Evolutionary conservation across 2,888 invertebrate species (phyloP).

Genomic region (Nomada fabriciana): DNA sequence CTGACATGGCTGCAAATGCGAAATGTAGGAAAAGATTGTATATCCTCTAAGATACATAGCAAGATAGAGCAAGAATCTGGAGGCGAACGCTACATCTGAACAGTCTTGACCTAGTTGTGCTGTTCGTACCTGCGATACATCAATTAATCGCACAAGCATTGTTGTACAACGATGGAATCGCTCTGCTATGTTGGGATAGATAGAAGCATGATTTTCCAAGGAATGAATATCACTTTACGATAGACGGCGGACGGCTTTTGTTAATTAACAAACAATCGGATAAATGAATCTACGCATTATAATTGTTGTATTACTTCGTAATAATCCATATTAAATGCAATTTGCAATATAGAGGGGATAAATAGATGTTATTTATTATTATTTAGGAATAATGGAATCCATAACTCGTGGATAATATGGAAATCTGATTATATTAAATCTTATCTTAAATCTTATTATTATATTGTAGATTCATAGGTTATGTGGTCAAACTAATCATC

Average conservation of each 20-base stretch:
- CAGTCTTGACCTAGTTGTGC: constrained; percentile 29
- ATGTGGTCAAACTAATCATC: not conserved
- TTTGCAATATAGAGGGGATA: too few relatives aligned
- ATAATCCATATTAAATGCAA: too few relatives aligned
- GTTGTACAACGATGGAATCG: constrained; percentile 5
- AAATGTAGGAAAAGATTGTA: constrained; percentile 15
- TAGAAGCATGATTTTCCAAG: constrained; percentile 9
- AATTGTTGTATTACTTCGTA: too few relatives aligned
- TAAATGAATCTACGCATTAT: not conserved
- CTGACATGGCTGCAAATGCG: constrained; percentile 32
- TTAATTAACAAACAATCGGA: not conserved
- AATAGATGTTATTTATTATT: too few relatives aligned
- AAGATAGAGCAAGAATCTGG: not conserved
- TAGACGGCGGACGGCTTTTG: not conserved
- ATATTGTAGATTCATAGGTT: constrained; percentile 30
- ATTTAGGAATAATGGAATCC: too few relatives aligned
- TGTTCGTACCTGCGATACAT: constrained; percentile 16
- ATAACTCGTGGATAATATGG: not conserved
- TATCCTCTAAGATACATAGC: constrained; percentile 19
- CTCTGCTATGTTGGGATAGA: not conserved
- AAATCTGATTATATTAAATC: not conserved
- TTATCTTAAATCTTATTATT: too few relatives aligned
- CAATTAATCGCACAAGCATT: constrained; percentile 29
- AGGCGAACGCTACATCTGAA: constrained; percentile 5
- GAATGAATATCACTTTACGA: not conserved